Conservation (phyloP, 2,888 invertebrate species). For the Notodonta ziczac region DNA sequence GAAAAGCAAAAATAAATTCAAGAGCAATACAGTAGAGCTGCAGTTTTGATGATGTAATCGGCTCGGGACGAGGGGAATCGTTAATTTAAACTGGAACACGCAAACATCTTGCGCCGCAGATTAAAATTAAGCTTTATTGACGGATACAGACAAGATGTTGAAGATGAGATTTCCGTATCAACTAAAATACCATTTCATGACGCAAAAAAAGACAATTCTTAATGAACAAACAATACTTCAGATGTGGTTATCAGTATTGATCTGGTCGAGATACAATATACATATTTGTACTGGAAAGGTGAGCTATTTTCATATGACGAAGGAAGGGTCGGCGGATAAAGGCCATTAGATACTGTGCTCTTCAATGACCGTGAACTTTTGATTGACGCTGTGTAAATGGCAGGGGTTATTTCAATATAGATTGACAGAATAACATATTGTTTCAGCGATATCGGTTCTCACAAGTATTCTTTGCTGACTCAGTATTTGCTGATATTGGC, state of each 20-base stretch:
- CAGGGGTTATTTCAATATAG: constrained; percentile 46
- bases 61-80: constrained; percentile 35
- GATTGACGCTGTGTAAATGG: constrained; percentile 63
- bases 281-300: constrained; percentile 44
- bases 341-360: constrained; percentile 52
- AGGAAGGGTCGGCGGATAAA: constrained; percentile 58
- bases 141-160: constrained; percentile 32
- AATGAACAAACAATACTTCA: neutral
- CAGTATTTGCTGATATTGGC: neutral
- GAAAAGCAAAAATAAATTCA: constrained; percentile 44
- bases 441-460: neutral
- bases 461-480: neutral
- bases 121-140: constrained; percentile 35
- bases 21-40: constrained; percentile 40
- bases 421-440: constrained; percentile 15
- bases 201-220: neutral
- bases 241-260: neutral
- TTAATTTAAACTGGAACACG: constrained; percentile 54
- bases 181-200: constrained; percentile 2
- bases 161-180: constrained; percentile 19
- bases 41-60: constrained; percentile 56
- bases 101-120: constrained; percentile 31
- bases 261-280: constrained; percentile 17
- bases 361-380: constrained; percentile 61
- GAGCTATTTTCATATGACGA: constrained; percentile 61